Evolutionary conservation across 2,888 invertebrate genomes (phyloP).

Genomic region (Campoplex capitator): DNA sequence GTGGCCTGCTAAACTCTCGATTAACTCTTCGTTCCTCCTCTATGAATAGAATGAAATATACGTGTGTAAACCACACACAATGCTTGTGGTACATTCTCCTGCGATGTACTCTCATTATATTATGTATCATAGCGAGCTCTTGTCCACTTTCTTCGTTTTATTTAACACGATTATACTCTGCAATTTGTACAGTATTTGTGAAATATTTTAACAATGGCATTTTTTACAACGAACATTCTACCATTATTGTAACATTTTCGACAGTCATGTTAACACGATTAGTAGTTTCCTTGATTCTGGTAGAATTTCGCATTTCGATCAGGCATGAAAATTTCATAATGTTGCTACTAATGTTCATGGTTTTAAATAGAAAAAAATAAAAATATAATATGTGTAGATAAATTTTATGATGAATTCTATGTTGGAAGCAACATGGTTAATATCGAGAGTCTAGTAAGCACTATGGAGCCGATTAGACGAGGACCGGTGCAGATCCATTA

Average conservation of each 20-base stretch:
- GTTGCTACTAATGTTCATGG: not conserved
- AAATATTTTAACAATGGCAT: not conserved
- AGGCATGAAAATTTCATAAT: not conserved
- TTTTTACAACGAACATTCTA: not conserved
- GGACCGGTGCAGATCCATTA: conserved; percentile 77
- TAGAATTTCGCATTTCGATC: not conserved
- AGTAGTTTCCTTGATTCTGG: not conserved
- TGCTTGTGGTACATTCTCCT: conserved; percentile 43
- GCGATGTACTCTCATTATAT: conserved; percentile 43
- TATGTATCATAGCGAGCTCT: not conserved
- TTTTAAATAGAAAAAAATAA: not conserved
- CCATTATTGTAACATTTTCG: not conserved
- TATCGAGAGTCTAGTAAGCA: conserved; percentile 52
- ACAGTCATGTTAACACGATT: not conserved
- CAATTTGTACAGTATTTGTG: not conserved
- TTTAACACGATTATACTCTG: not conserved
- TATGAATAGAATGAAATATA: conserved; percentile 63
- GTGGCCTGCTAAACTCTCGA: conserved; percentile 47
- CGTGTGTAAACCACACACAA: conserved; percentile 44
- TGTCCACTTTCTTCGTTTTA: not conserved
- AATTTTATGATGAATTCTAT: not conserved
- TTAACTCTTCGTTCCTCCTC: conserved; percentile 39
- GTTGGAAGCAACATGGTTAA: conserved; percentile 26
- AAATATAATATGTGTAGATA: conserved; percentile 17
- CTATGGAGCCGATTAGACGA: conserved; percentile 56